Conservation (phyloP, 2,113 vertebrate species). For the Aythya baeri region DNA sequence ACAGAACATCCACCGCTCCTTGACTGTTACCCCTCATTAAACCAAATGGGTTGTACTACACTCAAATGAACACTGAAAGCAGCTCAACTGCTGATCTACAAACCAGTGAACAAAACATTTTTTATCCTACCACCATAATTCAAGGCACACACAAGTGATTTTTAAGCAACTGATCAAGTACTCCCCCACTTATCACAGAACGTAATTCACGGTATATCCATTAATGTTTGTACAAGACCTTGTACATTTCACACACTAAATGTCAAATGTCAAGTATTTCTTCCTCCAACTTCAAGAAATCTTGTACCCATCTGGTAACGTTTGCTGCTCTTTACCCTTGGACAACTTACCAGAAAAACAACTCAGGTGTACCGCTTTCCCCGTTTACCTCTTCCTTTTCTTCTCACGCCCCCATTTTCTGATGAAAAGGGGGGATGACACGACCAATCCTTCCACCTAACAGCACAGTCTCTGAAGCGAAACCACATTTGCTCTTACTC, state of each 20-base stretch:
- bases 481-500: neutral
- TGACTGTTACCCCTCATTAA: neutral
- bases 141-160: neutral
- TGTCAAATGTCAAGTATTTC: neutral
- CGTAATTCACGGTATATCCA: neutral
- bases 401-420: neutral
- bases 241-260: neutral
- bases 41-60: neutral
- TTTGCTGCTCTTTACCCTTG: neutral
- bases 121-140: neutral
- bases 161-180: slow-evolving; percentile 4
- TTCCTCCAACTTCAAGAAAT: neutral
- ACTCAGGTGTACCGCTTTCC: neutral
- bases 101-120: neutral
- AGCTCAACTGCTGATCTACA: neutral
- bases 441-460: neutral
- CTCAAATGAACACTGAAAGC: neutral
- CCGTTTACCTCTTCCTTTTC: neutral
- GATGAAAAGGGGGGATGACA: neutral
- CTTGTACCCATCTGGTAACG: neutral
- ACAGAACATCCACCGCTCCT: neutral
- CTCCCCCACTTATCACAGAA: neutral
- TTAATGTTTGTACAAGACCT: slow-evolving; percentile 19
- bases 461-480: neutral
- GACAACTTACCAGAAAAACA: neutral